Base-by-base conservation (phyloP, 2,888 invertebrate species). In the Dryocosmus kuriphilus region DNA sequence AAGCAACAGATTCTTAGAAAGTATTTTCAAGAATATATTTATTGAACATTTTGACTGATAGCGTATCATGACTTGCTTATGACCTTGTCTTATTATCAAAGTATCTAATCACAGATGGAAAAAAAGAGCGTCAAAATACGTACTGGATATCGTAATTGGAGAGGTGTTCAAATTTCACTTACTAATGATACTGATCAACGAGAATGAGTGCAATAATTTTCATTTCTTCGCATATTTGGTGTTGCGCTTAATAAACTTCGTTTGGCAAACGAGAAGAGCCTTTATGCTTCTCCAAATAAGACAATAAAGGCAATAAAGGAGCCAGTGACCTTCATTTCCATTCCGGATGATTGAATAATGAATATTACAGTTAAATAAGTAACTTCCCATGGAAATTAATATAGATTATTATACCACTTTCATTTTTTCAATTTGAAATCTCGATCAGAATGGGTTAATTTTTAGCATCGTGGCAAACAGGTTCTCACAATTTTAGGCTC, bases 291-390 rank as follows among this genome's bases (percentile, higher is more conserved):
- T 71, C 51, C 51, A 41, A 71, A 71, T 71, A 71, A 71, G 41
- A 71, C 51, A 71, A 71, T 71, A 46, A 46, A 71, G 71, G 30
- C 71, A 71, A 71, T 71, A 71, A 71, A 71, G 46, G 51, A 51
- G 71, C 30, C 71, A 51, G 46, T 71, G 71, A 71, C 46, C 71
- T 71, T 71, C 11, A 30, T 71, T 51, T 71, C 51, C 30, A 71
- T n/a, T 71, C 51, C 27, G 16, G 51, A 30, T 30, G 30, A 71
- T 51, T 71, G 71, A 71, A 71, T 71, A 71, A 51, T 71, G 32
- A 51, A 71, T 71, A 71, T 30, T 22, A 7, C 16, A 51, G 9
- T n/a, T 51, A n/a, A 51, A 51, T 8, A 8, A n/a, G 19, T 1
- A 51, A 9, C n/a, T 51, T n/a, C 3, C 1, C n/a, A 51, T 51